phyloP scores from a whole-genome alignment of 2,888 invertebrate species.

The Meloe dianella region DNA sequence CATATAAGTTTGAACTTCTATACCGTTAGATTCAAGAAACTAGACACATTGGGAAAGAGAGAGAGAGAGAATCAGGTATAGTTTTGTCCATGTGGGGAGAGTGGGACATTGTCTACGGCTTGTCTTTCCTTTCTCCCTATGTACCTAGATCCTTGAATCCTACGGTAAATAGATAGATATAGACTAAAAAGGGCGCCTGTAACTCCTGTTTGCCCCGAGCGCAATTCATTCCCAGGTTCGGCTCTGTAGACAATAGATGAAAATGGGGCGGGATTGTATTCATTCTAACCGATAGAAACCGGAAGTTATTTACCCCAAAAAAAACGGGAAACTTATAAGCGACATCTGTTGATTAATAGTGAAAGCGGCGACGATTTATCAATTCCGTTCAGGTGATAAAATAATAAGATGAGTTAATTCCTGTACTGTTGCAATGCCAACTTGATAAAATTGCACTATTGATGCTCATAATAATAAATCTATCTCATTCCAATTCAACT shows the following conservation, averaged over 20 bases:
- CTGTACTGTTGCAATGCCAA: background rate
- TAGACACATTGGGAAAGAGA: too few species aligned
- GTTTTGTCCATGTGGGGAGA: too few species aligned
- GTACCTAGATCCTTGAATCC: too few species aligned
- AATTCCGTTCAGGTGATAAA: background rate
- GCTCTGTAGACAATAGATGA: background rate
- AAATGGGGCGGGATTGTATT: background rate
- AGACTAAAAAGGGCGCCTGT: too few species aligned
- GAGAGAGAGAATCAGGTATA: too few species aligned
- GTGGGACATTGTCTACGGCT: too few species aligned
- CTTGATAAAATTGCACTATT: background rate
- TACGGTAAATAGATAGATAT: too few species aligned
- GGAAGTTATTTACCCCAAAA: background rate
- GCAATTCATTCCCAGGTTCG: too few species aligned
- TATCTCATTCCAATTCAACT: background rate
- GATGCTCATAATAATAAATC: background rate
- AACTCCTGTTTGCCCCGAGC: too few species aligned
- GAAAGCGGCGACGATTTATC: background rate
- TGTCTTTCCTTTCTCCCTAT: too few species aligned
- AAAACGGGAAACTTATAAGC: background rate
- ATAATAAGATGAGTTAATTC: background rate
- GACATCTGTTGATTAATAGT: conserved; percentile 1
- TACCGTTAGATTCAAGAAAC: too few species aligned
- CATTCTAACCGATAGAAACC: background rate
- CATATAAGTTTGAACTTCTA: too few species aligned